Conservation (phyloP, 2,797 vertebrate genomes). For the Sebastes diaconus region DNA sequence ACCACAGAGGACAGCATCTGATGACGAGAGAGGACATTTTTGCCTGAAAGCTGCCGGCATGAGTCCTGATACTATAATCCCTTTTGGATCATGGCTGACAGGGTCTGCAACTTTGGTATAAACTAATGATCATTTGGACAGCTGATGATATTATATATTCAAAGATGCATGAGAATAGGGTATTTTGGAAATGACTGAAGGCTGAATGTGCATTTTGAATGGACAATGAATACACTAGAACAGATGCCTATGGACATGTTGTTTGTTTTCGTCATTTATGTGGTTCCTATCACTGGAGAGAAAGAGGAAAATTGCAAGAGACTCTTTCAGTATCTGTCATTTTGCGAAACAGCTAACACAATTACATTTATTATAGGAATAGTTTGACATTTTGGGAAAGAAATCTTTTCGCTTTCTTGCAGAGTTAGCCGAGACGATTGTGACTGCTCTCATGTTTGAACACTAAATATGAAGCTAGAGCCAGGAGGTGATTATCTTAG, state of each 20-base stretch:
- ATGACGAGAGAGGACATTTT: neutral
- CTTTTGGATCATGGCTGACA: neutral
- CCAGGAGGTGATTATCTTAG: neutral
- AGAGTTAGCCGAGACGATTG: neutral
- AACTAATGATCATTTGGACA: neutral
- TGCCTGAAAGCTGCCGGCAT: neutral
- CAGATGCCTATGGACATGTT: neutral
- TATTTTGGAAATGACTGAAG: neutral
- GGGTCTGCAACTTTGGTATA: neutral
- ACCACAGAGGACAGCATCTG: neutral
- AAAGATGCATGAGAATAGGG: neutral
- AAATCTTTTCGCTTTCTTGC: neutral
- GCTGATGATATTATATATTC: neutral
- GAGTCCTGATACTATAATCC: neutral
- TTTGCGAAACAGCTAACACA: neutral
- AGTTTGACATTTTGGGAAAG: neutral
- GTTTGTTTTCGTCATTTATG: neutral
- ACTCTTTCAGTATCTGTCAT: neutral
- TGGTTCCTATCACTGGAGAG: neutral
- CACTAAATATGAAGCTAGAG: neutral
- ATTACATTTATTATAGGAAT: neutral
- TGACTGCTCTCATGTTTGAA: neutral
- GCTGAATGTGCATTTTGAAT: constrained; percentile 5
- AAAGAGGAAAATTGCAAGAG: neutral
- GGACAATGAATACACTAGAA: neutral